Evolutionary conservation across 2,888 invertebrate genomes (phyloP).

Genomic region (Sphecodes monilicornis): DNA sequence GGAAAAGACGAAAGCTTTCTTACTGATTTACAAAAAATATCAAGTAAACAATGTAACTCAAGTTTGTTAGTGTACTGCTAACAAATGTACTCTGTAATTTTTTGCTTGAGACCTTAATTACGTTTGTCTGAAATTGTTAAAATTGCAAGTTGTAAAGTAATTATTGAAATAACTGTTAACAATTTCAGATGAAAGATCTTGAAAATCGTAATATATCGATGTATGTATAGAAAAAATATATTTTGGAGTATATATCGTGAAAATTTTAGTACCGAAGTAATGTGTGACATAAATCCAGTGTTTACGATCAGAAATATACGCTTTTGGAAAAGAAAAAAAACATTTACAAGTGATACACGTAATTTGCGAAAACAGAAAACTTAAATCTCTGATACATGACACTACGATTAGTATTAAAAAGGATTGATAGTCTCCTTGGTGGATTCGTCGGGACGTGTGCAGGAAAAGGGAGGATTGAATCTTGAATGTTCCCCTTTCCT

Average conservation of each 20-base stretch:
- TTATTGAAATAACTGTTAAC: neutral
- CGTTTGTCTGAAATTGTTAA: neutral
- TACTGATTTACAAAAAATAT: conserved; percentile 18
- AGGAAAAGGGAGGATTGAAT: conserved; percentile 56
- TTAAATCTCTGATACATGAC: conserved; percentile 24
- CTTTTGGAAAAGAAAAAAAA: neutral
- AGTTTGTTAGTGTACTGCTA: neutral
- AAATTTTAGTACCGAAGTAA: conserved; percentile 34
- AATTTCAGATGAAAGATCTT: conserved; percentile 2
- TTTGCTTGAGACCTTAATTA: neutral
- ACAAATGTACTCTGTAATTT: neutral
- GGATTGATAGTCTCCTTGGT: conserved; percentile 9
- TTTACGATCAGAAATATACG: neutral
- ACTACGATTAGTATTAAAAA: conserved; percentile 30
- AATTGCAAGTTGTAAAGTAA: neutral
- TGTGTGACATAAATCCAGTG: conserved; percentile 50
- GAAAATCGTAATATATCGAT: neutral
- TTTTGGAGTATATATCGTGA: neutral
- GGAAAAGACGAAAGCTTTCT: conserved; percentile 30
- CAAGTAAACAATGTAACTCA: conserved; percentile 8
- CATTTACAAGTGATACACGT: conserved; percentile 16
- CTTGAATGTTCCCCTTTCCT: conserved; percentile 57
- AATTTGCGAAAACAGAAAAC: neutral
- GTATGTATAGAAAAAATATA: neutral
- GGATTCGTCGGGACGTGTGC: conserved; percentile 43